A percentile compares a stretch with the other conserved stretches of the same genome.
Conservation (phyloP, 1,140 invertebrate species). For the Potamilus streckersoni region DNA sequence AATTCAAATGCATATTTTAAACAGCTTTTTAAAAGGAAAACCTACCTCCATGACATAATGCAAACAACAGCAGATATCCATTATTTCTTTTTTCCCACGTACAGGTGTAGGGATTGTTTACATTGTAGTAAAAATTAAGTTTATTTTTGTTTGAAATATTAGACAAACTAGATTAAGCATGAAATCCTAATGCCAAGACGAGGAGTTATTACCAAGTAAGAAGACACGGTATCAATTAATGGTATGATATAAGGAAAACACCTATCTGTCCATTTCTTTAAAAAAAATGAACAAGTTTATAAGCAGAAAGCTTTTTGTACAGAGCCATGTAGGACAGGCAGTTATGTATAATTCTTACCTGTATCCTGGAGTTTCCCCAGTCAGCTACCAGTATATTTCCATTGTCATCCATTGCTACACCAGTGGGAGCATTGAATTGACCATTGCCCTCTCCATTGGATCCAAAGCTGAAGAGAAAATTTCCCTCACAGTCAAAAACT, state of each 20-base stretch:
- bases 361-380: constrained; percentile 74
- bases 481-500: constrained; percentile 66
- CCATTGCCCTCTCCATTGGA: constrained; percentile 71
- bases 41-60: too few relatives aligned
- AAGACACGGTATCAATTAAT: not conserved
- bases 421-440: constrained; percentile 75
- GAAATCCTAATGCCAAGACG: not conserved
- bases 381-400: constrained; percentile 74
- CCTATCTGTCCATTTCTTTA: not conserved
- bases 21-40: too few relatives aligned
- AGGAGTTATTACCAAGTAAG: not conserved
- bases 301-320: not conserved
- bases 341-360: constrained; percentile 63
- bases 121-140: too few relatives aligned
- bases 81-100: too few relatives aligned
- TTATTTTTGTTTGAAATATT: too few relatives aligned
- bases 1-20: too few relatives aligned
- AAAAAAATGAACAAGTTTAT: not conserved
- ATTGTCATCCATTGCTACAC: constrained; percentile 71
- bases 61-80: too few relatives aligned
- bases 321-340: too few relatives aligned
- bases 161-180: too few relatives aligned
- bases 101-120: too few relatives aligned
- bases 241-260: not conserved
- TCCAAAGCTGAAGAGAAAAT: constrained; percentile 66